phyloP scores from a whole-genome alignment of 1,140 invertebrate species.

The Chymomyza costata region DNA sequence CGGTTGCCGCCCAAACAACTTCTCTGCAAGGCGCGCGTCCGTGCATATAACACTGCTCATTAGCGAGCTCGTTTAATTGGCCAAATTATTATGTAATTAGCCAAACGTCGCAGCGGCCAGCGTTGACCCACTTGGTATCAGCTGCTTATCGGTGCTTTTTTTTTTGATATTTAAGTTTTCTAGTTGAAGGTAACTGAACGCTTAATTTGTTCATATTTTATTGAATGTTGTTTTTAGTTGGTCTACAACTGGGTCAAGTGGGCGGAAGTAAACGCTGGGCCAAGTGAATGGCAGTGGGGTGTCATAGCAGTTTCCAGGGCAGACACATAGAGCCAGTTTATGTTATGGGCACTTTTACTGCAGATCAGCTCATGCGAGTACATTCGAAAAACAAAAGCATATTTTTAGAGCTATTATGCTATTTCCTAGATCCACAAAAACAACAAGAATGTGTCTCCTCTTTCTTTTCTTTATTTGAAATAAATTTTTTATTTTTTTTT shows the following conservation, averaged over 20 bases:
- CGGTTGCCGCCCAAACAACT: conserved; percentile 20
- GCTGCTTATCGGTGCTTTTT: conserved; percentile 24
- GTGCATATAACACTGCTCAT: conserved; percentile 59
- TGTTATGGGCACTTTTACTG: too few relatives aligned
- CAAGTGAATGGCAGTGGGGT: too few relatives aligned
- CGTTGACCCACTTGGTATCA: conserved; percentile 53
- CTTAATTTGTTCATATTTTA: conserved; percentile 22
- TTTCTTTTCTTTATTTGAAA: too few relatives aligned
- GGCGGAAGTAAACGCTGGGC: too few relatives aligned
- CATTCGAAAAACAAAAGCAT: too few relatives aligned
- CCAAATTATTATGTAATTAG: conserved; percentile 74
- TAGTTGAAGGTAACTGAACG: conserved; percentile 21
- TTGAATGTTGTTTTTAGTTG: conserved; percentile 26
- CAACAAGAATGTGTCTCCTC: too few relatives aligned
- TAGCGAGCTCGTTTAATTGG: conserved; percentile 62
- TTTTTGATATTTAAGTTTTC: conserved; percentile 8
- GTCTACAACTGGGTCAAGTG: conserved; percentile 1
- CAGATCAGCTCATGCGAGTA: too few relatives aligned
- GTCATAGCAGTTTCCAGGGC: too few relatives aligned
- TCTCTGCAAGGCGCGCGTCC: conserved; percentile 14
- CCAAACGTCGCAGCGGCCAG: conserved; percentile 20
- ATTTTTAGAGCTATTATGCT: too few relatives aligned
- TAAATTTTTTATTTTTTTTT: too few relatives aligned
- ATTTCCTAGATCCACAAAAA: too few relatives aligned
- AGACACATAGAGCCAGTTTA: too few relatives aligned